Conservation (phyloP, 2,797 vertebrate species). For the Sebastes paucispinis region DNA sequence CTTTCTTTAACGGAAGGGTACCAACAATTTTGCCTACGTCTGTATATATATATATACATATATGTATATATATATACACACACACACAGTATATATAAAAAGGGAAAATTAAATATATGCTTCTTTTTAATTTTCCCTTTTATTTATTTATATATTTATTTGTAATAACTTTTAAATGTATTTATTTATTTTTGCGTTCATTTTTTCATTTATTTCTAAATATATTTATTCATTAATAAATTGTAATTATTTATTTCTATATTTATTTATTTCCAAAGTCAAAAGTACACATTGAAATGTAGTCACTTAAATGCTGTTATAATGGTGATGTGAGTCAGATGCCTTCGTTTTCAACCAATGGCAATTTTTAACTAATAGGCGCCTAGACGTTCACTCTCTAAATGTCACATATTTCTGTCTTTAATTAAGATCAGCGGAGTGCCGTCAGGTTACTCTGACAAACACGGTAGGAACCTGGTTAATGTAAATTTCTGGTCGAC, state of each 20-base stretch:
- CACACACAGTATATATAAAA: too few species aligned
- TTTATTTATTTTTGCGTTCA: not conserved
- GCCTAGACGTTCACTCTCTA: rapidly evolving
- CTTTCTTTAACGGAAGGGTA: too few species aligned
- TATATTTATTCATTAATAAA: not conserved
- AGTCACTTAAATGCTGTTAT: not conserved
- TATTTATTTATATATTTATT: too few species aligned
- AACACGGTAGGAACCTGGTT: not conserved
- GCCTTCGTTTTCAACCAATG: not conserved
- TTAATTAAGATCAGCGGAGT: not conserved
- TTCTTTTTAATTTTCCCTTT: too few species aligned
- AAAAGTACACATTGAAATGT: not conserved
- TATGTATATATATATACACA: too few species aligned
- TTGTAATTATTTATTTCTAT: not conserved
- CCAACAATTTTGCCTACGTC: too few species aligned
- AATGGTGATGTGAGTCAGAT: not conserved
- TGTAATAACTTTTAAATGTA: too few species aligned
- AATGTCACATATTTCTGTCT: not conserved
- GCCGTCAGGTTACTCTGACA: not conserved
- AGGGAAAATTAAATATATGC: too few species aligned
- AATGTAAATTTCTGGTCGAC: not conserved
- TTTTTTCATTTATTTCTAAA: not conserved
- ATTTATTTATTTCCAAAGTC: not conserved
- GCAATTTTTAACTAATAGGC: not conserved
- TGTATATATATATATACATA: too few species aligned